These are phyloP conservation scores for Tamandua tetradactyla DNA, from an alignment of 2,797 vertebrate genomes.

Conservation along the genomic window DNA sequence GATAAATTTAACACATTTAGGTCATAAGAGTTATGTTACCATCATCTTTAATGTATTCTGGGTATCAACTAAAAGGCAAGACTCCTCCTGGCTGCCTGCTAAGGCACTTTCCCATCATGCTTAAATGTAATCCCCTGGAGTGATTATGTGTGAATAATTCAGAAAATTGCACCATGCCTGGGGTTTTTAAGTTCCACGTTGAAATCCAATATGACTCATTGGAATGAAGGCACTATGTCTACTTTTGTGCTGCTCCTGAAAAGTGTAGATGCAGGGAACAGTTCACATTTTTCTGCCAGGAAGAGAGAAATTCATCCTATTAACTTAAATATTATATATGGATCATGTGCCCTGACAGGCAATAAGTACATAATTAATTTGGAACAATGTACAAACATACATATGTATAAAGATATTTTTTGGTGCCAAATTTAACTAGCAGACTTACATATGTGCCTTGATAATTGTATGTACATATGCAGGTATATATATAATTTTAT, in stretches of 20 bases:
- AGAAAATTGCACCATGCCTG: conserved; percentile 79
- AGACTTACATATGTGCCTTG: neutral
- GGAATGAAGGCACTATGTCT: neutral
- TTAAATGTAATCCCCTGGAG: conserved; percentile 78
- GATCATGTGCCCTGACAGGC: neutral
- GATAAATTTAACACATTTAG: conserved; percentile 73
- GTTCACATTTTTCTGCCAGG: neutral
- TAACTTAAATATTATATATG: neutral
- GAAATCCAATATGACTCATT: conserved; percentile 77
- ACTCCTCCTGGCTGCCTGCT: conserved; percentile 75
- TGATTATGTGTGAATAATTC: conserved; percentile 83
- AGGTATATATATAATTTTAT: neutral
- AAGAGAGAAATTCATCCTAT: neutral
- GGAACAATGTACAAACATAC: neutral
- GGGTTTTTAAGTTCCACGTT: conserved; percentile 76
- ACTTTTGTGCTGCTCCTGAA: conserved; percentile 46
- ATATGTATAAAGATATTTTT: neutral
- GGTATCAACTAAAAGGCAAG: conserved; percentile 69
- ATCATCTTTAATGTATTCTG: conserved; percentile 81
- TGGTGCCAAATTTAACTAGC: neutral
- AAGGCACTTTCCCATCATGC: conserved; percentile 76
- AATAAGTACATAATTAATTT: neutral
- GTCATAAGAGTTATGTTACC: conserved; percentile 60
- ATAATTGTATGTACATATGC: neutral
- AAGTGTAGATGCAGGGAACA: neutral